Base-by-base conservation (phyloP, 2,113 vertebrate species). In the Gymnocephalus cernua region DNA sequence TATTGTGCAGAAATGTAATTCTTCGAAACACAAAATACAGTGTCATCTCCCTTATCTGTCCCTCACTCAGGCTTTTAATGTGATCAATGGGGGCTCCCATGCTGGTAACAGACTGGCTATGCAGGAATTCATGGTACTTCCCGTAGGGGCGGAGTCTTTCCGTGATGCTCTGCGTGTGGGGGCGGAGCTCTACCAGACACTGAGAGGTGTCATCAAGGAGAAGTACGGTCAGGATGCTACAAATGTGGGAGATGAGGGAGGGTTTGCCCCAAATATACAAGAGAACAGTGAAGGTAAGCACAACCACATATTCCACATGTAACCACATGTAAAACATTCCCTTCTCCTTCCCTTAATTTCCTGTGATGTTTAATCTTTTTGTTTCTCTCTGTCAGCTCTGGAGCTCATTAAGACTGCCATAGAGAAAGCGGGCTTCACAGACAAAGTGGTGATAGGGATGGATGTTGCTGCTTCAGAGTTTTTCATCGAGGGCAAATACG, bases 121-220 rank as follows among this genome's bases (percentile, higher is more conserved):
- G 97, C 97, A 98, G 86, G 97, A 98, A 90, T 98, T 98, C 83
- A 97, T 98, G 97, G 96, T 97, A 56, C 95, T 98, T 68, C 97
- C 97, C 0, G 97, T 98, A n/a, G 97, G 97, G 12, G 97, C 97
- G 0, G 97, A 97, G 90, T 97, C 96, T 79, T 98, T 98, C 85
- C 96, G 96, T 0, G 97, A 98, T 35, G 97, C 97, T 63, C 95
- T 98, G 91, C 95, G 96, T 29, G 93, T 98, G 0, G 97, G 97
- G 63, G 97, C 97, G 0, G 97, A 98, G 92, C 96, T 98, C 51
- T 98, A 98, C 74, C 97, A 98, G 89, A 98, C 97, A 2, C 95
- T 98, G 82, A 97, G 97, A 90, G 95, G 93, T 0, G 97, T 98
- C 85, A 98, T 98, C 92, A 97, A 97, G 80, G 97, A 97, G 90